These are phyloP conservation scores for Lates japonicus DNA, from an alignment of 2,797 vertebrate species.

Conservation along the genomic window DNA sequence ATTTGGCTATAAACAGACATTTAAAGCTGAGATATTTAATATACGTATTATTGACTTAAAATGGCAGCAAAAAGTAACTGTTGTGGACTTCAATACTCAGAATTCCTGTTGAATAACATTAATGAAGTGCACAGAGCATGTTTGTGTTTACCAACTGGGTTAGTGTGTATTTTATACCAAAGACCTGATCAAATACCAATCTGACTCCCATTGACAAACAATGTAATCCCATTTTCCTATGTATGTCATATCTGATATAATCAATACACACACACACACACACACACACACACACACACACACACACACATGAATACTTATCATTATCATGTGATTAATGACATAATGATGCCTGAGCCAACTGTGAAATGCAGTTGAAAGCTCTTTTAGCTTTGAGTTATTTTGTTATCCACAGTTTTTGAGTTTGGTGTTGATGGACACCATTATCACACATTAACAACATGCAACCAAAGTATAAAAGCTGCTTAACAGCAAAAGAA, in stretches of 20 bases:
- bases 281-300: not conserved
- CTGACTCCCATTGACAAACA: not conserved
- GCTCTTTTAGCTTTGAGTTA: not conserved
- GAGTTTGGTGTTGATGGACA: not conserved
- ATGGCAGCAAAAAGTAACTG: conserved; percentile 14
- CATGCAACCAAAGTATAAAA: not conserved
- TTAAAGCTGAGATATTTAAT: conserved; percentile 52
- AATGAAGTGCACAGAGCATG: not conserved
- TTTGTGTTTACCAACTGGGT: conserved; percentile 1
- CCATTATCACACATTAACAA: not conserved
- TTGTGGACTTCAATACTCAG: conserved; percentile 10
- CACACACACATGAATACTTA: not conserved
- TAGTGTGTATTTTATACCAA: not conserved
- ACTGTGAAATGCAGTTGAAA: not conserved
- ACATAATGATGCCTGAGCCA: not conserved
- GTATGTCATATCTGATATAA: no score
- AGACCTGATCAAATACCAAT: not conserved
- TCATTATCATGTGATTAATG: not conserved
- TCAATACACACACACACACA: no score
- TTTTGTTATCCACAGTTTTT: not conserved
- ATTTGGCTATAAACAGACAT: conserved; percentile 63
- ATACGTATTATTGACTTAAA: conserved; percentile 28
- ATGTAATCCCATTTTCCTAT: no score
- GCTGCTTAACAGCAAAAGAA: not conserved
- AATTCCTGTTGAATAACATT: conserved; percentile 8